A percentile compares a stretch with the other conserved stretches of the same genome.
phyloP scores from a whole-genome alignment of 2,888 invertebrate genomes.

The Nesidiocoris tenuis region DNA sequence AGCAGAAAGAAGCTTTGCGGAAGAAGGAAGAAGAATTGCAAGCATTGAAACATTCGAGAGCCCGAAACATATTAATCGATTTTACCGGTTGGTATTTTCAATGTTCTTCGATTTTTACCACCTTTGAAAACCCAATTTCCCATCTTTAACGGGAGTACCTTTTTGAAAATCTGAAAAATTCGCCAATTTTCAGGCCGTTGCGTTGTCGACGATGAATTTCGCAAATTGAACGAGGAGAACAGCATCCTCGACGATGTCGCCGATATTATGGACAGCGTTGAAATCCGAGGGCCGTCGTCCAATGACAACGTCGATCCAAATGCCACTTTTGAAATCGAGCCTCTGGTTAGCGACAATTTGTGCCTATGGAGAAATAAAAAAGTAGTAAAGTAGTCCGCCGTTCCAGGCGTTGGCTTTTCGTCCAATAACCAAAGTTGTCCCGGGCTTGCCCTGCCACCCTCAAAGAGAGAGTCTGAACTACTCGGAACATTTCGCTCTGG shows the following conservation, averaged over 20 bases:
- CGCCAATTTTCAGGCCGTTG: constrained; percentile 41
- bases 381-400: no score
- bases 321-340: constrained; percentile 41
- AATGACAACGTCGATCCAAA: constrained; percentile 45
- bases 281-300: not conserved
- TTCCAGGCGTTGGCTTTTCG: no score
- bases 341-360: constrained; percentile 44
- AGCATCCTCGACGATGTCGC: constrained; percentile 43
- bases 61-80: constrained; percentile 72
- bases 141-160: no score
- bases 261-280: constrained; percentile 34
- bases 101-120: not conserved
- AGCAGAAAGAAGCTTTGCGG: constrained; percentile 67
- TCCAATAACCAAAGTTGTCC: no score
- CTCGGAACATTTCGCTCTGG: not conserved
- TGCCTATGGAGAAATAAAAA: not conserved
- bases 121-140: no score
- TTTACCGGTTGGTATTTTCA: constrained; percentile 62
- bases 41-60: constrained; percentile 64
- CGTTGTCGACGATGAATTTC: constrained; percentile 43
- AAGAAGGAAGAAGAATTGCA: constrained; percentile 62
- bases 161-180: no score
- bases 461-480: not conserved
- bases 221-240: constrained; percentile 45
- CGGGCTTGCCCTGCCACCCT: no score